Evolutionary conservation across 2,888 invertebrate species (phyloP).

Genomic region (Epinotia brunnichana): DNA sequence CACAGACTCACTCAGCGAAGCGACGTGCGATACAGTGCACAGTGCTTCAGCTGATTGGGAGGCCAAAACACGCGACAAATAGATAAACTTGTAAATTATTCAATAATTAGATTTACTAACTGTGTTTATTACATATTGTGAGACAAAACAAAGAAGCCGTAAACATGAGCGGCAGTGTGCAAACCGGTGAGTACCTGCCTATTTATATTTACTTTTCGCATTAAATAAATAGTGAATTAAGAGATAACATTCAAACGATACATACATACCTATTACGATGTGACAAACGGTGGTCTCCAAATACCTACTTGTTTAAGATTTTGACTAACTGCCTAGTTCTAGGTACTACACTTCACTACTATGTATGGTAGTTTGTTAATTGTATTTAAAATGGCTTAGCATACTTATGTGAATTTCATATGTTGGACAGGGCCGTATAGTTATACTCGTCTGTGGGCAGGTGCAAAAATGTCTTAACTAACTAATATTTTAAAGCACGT

Average conservation of each 20-base stretch:
- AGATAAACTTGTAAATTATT: background rate
- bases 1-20: constrained; percentile 8
- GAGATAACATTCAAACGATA: constrained; percentile 10
- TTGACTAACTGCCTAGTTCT: too few species aligned
- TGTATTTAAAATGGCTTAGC: too few species aligned
- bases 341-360: too few species aligned
- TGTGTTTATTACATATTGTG: background rate
- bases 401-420: too few species aligned
- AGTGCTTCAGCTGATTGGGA: background rate
- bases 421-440: too few species aligned
- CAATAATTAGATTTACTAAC: background rate
- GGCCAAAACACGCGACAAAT: constrained; percentile 1
- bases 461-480: too few species aligned
- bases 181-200: constrained; percentile 65
- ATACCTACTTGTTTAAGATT: too few species aligned
- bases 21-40: background rate
- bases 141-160: background rate
- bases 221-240: background rate
- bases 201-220: constrained; percentile 41
- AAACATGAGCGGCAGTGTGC: constrained; percentile 61
- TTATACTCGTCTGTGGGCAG: too few species aligned
- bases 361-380: too few species aligned
- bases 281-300: background rate
- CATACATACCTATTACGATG: background rate
- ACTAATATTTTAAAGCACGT: too few species aligned